Evolutionary conservation across 1,140 invertebrate genomes (phyloP), one percentile per base, ranked within the genome.

Genomic region (Drosophila sturtevanti): DNA sequence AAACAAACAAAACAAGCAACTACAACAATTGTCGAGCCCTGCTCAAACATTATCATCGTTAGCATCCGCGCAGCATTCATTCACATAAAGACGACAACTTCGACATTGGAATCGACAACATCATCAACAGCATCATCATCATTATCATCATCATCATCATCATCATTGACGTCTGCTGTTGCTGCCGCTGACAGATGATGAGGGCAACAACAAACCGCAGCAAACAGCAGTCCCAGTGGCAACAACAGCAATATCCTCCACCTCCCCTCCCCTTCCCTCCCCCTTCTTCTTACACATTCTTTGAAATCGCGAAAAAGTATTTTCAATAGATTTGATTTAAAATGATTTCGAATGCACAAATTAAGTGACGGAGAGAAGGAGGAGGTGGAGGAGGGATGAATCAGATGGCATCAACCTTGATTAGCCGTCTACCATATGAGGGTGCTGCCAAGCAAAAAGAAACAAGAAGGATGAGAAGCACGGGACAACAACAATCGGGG

Each of bases 161-260:
- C 34, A 54, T 54, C 14, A 54, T 41, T 38, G 21, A 48, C 62
- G 48, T 41, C 55, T 38, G 38, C 56, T n/a, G 56, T 12, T 35
- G 54, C 56, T 68, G 65, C 52, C n/a, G 55, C 80, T 85, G 81
- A 85, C 81, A 86, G 77, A 38, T 86, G 81, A 85, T 86, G 81
- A 85, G 81, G 61, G 68, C 37, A 9, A 35, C 51, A 51, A 18
- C 18, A 54, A 54, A 54, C 48, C 22, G 12, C n/a, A 35, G 16
- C 24, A 35, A 48, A 52, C 48, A 21, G 12, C 21, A 52, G 18
- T 16, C 52, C 22, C 52, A 55, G 56, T 16, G 31, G 52, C 10
- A 24, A 22, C 18, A 22, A n/a, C 24, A 24, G 22, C 61, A 24
- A 31, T 4, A n/a, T n/a, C n/a, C n/a, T n/a, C n/a, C n/a, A 16